Percentiles rank a stretch among this genome's conserved stretches.
Evolutionary conservation across 2,888 invertebrate species (phyloP).

Genomic region (Stenchaetothrips biformis): DNA sequence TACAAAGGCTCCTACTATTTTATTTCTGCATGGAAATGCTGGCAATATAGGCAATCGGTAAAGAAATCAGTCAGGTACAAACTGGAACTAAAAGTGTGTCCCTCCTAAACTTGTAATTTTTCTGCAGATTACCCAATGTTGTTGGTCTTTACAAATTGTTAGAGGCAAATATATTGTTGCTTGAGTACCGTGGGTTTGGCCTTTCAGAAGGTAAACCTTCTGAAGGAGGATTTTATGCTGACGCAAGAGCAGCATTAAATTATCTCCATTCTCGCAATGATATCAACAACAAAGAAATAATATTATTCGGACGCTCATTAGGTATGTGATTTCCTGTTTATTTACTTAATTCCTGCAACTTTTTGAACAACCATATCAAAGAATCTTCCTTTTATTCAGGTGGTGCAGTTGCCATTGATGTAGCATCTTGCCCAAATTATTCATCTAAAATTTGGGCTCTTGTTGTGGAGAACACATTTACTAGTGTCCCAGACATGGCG

Average conservation of each 20-base stretch:
- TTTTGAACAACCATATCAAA: conserved; percentile 32
- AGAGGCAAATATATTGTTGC: conserved; percentile 79
- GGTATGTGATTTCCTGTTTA: conserved; percentile 49
- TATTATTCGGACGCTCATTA: conserved; percentile 84
- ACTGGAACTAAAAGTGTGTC: neutral
- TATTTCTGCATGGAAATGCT: conserved; percentile 94
- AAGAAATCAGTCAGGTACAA: conserved; percentile 32
- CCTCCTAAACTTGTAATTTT: too few relatives aligned
- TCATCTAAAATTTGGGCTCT: conserved; percentile 76
- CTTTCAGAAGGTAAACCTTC: conserved; percentile 82
- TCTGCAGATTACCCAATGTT: conserved; percentile 74
- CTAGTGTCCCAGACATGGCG: conserved; percentile 90
- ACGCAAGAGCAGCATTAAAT: conserved; percentile 82
- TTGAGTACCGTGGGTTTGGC: conserved; percentile 96
- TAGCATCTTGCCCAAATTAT: conserved; percentile 71
- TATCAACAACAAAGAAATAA: conserved; percentile 76
- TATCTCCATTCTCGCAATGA: conserved; percentile 76
- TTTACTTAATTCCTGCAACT: neutral
- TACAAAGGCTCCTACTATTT: conserved; percentile 70
- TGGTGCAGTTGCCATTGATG: conserved; percentile 86
- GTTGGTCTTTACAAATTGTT: conserved; percentile 76
- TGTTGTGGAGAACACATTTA: conserved; percentile 92
- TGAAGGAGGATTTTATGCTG: conserved; percentile 80
- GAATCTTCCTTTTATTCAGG: conserved; percentile 50
- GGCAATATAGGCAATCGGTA: conserved; percentile 93